Evolutionary conservation across 2,797 vertebrate genomes (phyloP).

Genomic region (Rousettus madagascariensis): DNA sequence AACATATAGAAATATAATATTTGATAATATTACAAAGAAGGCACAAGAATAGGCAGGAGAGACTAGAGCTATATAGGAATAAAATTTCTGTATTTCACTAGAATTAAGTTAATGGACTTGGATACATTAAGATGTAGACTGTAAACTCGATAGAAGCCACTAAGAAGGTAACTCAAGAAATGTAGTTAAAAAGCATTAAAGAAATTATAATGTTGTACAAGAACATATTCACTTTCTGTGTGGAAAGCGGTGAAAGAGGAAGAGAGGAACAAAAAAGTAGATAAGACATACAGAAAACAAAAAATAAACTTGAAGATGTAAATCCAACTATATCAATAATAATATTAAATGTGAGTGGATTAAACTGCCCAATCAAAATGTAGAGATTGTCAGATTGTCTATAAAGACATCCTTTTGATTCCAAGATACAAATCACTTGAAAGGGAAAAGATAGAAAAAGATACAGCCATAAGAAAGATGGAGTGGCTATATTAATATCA

Average conservation of each 20-base stretch:
- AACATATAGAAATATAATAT: not conserved
- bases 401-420: not conserved
- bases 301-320: not conserved
- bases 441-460: not conserved
- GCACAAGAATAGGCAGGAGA: not conserved
- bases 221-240: not conserved
- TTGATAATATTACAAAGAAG: not conserved
- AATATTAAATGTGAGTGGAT: not conserved
- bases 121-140: not conserved
- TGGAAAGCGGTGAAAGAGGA: not conserved
- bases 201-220: constrained; percentile 24
- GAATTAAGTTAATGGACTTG: constrained; percentile 37
- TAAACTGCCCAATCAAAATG: not conserved
- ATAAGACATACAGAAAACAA: not conserved
- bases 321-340: not conserved
- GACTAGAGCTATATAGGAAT: not conserved
- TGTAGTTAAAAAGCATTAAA: constrained; percentile 9
- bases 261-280: not conserved
- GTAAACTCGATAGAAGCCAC: not conserved
- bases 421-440: not conserved
- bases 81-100: not conserved
- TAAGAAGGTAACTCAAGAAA: constrained; percentile 26
- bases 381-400: not conserved
- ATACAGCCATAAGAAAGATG: not conserved
- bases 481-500: not conserved